Conservation (phyloP, 2,113 vertebrate species). For the Caranx ignobilis region DNA sequence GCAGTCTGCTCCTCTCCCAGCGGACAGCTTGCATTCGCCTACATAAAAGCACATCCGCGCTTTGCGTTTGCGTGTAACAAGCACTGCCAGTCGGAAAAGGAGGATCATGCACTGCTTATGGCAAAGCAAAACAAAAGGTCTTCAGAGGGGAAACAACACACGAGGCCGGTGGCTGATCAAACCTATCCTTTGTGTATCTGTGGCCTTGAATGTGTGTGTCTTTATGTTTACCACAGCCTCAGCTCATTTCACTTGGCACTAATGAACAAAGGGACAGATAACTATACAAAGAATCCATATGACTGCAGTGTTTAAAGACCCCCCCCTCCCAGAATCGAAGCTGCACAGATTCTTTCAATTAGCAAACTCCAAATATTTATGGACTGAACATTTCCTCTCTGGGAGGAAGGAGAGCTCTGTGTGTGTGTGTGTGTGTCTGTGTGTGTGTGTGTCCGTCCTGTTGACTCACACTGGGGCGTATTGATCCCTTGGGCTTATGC, state of each 20-base stretch:
- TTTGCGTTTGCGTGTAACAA: conserved; percentile 51
- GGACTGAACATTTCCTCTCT: conserved; percentile 82
- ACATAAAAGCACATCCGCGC: conserved; percentile 31
- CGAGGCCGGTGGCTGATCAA: conserved; percentile 30
- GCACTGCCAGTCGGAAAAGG: conserved; percentile 29
- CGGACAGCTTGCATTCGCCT: conserved; percentile 40
- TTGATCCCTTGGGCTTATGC: conserved; percentile 67
- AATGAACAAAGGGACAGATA: conserved; percentile 73
- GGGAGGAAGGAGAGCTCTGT: conserved; percentile 61
- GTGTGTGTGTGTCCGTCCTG: conserved; percentile 50
- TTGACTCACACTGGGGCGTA: conserved; percentile 64
- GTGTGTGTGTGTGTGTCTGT: conserved; percentile 56
- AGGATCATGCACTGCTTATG: conserved; percentile 21
- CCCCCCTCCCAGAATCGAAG: conserved; percentile 64
- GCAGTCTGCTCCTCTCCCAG: conserved; percentile 58
- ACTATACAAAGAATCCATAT: conserved; percentile 70
- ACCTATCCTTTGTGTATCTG: conserved; percentile 38
- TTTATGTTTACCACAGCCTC: conserved; percentile 58
- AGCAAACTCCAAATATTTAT: conserved; percentile 84
- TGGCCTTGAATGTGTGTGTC: conserved; percentile 27
- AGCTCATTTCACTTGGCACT: conserved; percentile 73
- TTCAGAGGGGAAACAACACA: conserved; percentile 44
- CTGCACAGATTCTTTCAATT: conserved; percentile 82
- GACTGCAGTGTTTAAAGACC: conserved; percentile 78
- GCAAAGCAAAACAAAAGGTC: conserved; percentile 59